Evolutionary conservation across 1,140 invertebrate species (phyloP).

Genomic region (Magallana gigas): DNA sequence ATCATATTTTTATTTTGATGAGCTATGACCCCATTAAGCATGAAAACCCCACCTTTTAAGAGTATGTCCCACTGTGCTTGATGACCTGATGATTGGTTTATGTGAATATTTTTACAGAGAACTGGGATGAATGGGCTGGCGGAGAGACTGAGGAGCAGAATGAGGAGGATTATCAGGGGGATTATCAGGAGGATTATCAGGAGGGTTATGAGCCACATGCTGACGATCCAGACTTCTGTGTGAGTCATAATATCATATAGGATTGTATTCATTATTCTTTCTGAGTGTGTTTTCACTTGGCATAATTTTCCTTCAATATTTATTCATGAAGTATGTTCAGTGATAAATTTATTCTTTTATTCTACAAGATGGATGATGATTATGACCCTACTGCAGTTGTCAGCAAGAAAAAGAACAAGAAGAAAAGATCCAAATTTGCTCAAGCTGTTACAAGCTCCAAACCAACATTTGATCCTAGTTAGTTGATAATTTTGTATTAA

Average conservation of each 20-base stretch:
- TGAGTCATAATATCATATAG: conserved; percentile 74
- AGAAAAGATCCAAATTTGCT: conserved; percentile 84
- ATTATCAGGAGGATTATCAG: conserved; percentile 67
- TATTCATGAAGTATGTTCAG: no score
- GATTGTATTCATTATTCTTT: no score
- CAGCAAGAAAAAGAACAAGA: conserved; percentile 61
- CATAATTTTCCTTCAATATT: no score
- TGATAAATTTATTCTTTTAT: not conserved
- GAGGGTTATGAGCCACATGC: conserved; percentile 81
- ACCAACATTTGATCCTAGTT: conserved; percentile 89
- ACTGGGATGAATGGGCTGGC: conserved; percentile 87
- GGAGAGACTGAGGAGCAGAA: conserved; percentile 76
- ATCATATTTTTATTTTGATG: no score
- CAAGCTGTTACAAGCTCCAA: conserved; percentile 86
- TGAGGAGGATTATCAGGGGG: conserved; percentile 66
- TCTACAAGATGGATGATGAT: conserved; percentile 90
- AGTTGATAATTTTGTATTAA: conserved; percentile 47
- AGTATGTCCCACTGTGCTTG: no score
- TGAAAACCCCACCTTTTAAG: no score
- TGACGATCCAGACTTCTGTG: conserved; percentile 90
- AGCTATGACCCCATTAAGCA: no score
- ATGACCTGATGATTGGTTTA: no score
- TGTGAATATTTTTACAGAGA: conserved; percentile 80
- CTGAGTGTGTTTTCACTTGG: no score
- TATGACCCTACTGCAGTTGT: conserved; percentile 83